phyloP scores from a whole-genome alignment of 1,140 invertebrate species.

The Lutraria rhynchaena region DNA sequence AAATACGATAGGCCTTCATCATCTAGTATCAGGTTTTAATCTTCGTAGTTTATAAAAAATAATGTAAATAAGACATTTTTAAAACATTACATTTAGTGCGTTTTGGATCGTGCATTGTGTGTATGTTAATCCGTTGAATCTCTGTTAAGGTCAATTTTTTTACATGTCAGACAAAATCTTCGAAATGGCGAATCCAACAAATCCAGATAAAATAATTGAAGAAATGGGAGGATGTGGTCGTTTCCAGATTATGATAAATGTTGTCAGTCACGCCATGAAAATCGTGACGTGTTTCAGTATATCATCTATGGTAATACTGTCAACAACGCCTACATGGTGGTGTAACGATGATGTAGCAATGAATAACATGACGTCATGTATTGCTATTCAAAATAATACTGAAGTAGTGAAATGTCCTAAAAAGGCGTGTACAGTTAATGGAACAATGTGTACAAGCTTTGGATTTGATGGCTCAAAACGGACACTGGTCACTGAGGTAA shows the following conservation, averaged over 20 bases:
- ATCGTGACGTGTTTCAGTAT: slow-evolving; percentile 2
- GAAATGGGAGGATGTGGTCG: slow-evolving; percentile 31
- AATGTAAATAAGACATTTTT: too few relatives aligned
- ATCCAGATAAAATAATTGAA: slow-evolving; percentile 30
- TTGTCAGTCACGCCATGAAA: slow-evolving; percentile 14
- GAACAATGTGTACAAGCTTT: slow-evolving; percentile 7
- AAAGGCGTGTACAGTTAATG: slow-evolving; percentile 13
- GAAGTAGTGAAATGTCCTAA: not conserved
- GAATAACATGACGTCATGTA: not conserved
- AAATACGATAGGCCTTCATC: too few relatives aligned
- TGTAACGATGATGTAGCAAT: not conserved
- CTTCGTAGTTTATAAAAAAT: too few relatives aligned
- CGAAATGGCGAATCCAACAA: not conserved
- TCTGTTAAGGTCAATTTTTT: too few relatives aligned
- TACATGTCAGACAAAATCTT: too few relatives aligned
- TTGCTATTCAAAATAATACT: not conserved
- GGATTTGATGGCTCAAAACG: not conserved
- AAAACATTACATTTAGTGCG: too few relatives aligned
- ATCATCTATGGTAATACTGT: not conserved
- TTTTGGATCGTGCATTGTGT: too few relatives aligned
- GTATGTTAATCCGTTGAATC: too few relatives aligned
- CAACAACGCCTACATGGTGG: slow-evolving; percentile 16
- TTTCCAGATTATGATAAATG: slow-evolving; percentile 12
- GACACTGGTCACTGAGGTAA: slow-evolving; percentile 26
- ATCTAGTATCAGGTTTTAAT: too few relatives aligned